Evolutionary conservation across 2,888 invertebrate genomes (phyloP), one percentile per base, ranked within the genome.

Genomic region (Kryphioiulus occultus): DNA sequence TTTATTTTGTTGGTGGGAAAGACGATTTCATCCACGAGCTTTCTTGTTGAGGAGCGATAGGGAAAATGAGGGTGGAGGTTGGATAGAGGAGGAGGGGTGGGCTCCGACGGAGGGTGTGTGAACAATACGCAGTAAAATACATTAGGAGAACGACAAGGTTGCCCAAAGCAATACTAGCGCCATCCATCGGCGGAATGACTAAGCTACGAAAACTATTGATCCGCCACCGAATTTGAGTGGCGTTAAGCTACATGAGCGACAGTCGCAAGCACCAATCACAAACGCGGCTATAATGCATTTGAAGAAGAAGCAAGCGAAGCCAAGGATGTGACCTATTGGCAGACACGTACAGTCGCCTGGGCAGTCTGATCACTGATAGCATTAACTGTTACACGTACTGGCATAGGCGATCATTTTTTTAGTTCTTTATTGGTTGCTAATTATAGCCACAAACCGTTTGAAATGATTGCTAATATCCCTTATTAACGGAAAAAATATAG

Each of bases 181-280:
- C 85, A 39, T 85, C 85, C 44, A 85, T 85, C 44, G 85, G 85
- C 85, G 44, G 44, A 85, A 85, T 15, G 39, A 39, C 85, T 22
- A 85, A 85, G 17, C 85, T 85, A 35, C 4, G 9, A 1, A 39
- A 39, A 85, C 39, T 85, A 85, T 85, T 26, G 85, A 85, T 85
- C 39, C 84, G n/a, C 85, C 19, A 9, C 42, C 10, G 12, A 42
- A 12, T 39, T 85, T 85, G 85, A 85, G 85, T 85, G 85, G 26
- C 85, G 39, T 26, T 12, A 35, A 12, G 5, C n/a, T 17, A 22
- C 22, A 39, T 85, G 85, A 85, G 42, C 26, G 85, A 85, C 85
- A 39, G 42, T 10, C 85, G 9, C 19, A 5, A 39, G 22, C 19
- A 19, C 85, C 85, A 85, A 85, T 85, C 22, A 2, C 42, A 35